Conservation (phyloP, 2,797 vertebrate genomes). For the Tiaroga cobitis region DNA sequence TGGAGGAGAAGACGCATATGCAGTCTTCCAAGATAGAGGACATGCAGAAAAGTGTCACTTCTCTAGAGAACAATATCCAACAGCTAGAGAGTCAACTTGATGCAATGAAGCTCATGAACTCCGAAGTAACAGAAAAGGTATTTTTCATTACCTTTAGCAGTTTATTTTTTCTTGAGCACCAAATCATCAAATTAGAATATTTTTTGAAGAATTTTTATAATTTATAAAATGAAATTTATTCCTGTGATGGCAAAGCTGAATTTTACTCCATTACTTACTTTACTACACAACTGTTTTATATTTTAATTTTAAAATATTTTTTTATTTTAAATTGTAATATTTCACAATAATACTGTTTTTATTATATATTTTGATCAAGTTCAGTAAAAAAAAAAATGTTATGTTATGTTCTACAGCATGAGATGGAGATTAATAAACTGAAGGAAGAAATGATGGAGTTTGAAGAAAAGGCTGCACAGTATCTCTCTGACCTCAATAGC, state of each 20-base stretch:
- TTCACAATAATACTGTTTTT: background rate
- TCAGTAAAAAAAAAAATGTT: background rate
- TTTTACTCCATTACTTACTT: no score
- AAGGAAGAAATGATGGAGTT: constrained; percentile 62
- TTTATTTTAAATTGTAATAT: background rate
- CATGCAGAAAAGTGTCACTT: constrained; percentile 58
- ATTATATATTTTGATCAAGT: background rate
- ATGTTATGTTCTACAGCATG: constrained; percentile 58
- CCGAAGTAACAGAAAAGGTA: constrained; percentile 80
- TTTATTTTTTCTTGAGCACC: background rate
- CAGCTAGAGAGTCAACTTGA: constrained; percentile 75
- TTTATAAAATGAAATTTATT: no score
- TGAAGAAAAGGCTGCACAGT: constrained; percentile 64
- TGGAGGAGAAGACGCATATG: background rate
- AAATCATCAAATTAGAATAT: no score
- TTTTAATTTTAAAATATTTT: background rate
- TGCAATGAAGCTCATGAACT: constrained; percentile 66
- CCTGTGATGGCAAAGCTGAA: no score
- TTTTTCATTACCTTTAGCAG: constrained; percentile 11
- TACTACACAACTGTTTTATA: no score
- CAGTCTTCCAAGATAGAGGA: constrained; percentile 52
- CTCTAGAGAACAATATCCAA: constrained; percentile 70
- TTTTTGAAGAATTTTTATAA: background rate
- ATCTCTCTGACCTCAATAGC: constrained; percentile 68
- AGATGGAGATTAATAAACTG: constrained; percentile 66